These are phyloP conservation scores for Clusia tigrina DNA, from an alignment of 2,888 invertebrate genomes.

Conservation along the genomic window DNA sequence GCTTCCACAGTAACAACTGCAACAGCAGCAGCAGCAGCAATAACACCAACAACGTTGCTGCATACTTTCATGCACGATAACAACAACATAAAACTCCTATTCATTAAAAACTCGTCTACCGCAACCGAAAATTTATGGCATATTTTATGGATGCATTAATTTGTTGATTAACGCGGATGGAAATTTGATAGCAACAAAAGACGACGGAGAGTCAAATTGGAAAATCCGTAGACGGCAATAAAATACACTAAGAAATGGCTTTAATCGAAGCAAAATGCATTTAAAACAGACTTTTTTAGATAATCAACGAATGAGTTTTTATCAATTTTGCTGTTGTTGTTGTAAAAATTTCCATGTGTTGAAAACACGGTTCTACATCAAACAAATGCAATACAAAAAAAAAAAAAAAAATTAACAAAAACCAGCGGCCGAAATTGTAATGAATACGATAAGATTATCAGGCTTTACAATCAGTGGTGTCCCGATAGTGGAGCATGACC, in stretches of 20 bases:
- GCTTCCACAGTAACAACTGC: neutral
- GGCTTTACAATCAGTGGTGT: too few species aligned
- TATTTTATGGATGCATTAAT: conserved; percentile 10
- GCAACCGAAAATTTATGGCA: neutral
- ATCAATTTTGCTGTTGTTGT: too few species aligned
- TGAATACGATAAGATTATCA: too few species aligned
- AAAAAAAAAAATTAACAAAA: too few species aligned
- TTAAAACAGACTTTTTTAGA: neutral
- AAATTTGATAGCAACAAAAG: conserved; percentile 18
- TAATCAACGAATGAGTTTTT: too few species aligned
- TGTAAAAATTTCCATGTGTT: too few species aligned
- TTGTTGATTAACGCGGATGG: conserved; percentile 5
- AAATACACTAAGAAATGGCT: conserved; percentile 8
- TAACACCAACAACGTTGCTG: neutral
- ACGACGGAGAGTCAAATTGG: neutral
- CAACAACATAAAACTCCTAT: conserved; percentile 13
- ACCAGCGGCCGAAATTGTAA: too few species aligned
- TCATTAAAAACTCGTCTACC: conserved; percentile 15
- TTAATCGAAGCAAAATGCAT: conserved; percentile 1
- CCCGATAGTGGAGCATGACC: too few species aligned
- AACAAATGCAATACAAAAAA: too few species aligned
- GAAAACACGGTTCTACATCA: too few species aligned
- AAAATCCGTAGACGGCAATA: conserved; percentile 1
- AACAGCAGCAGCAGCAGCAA: conserved; percentile 15
- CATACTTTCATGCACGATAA: neutral